These are phyloP conservation scores for Mustela lutreola DNA, from an alignment of 2,113 vertebrate species.

Conservation along the genomic window DNA sequence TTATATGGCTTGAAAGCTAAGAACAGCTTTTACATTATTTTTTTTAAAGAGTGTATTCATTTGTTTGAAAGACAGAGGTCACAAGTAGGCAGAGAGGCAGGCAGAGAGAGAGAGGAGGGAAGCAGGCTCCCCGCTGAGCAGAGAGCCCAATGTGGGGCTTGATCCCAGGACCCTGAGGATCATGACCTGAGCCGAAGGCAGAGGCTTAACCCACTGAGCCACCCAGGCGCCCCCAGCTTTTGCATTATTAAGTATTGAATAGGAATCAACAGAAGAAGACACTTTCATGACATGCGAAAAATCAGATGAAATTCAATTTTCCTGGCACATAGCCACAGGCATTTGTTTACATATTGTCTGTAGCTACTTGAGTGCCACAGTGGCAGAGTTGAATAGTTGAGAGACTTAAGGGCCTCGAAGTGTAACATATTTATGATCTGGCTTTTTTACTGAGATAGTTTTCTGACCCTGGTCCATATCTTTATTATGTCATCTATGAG, in stretches of 20 bases:
- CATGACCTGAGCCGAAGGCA: too few species aligned
- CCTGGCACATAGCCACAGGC: neutral
- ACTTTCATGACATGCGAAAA: neutral
- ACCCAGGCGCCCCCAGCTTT: neutral
- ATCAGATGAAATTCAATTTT: slow-evolving; percentile 38
- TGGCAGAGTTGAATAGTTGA: neutral
- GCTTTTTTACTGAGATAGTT: slow-evolving; percentile 39
- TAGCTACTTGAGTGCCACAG: neutral
- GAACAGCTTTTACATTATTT: slow-evolving; percentile 24
- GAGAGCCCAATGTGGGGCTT: too few species aligned
- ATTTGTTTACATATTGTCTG: neutral
- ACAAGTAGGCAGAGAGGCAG: too few species aligned
- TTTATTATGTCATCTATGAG: neutral
- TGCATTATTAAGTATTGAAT: slow-evolving; percentile 34
- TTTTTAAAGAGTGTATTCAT: too few species aligned
- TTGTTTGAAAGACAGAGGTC: too few species aligned
- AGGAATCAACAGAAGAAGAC: neutral
- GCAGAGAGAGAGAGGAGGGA: too few species aligned
- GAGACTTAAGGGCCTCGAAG: neutral
- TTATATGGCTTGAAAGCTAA: slow-evolving; percentile 19
- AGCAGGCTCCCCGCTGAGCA: too few species aligned
- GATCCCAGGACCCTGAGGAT: too few species aligned
- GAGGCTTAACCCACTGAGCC: too few species aligned
- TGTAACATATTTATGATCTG: neutral
- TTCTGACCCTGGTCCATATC: neutral